Base-by-base conservation (phyloP, 37 sponge, comb jelly and placozoan species). In the Beroe ovata region DNA sequence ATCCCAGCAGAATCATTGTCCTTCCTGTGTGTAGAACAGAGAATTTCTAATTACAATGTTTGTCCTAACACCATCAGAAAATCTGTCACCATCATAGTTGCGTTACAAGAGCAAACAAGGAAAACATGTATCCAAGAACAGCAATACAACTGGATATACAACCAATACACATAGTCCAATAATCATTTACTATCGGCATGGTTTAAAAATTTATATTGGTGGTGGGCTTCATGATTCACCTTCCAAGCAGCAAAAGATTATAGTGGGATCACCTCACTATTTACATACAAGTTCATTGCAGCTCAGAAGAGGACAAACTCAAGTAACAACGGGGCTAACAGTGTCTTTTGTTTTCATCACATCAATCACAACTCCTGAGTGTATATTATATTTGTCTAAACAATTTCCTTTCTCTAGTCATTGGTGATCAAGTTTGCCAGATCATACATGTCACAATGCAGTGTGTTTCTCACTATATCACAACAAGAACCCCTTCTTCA, bases 401-500 rank as follows among this genome's bases (percentile, higher is more conserved):
- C 54, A 47, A 47, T 47, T 47, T 47, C 54, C 54, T 47, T 47
- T 47, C 54, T 47, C 54, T 47, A 47, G 54, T 47, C 54, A 47
- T 16, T 47, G 11, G 11, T 47, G 54, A 47, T 47, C 54, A 11
- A 47, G 54, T 47, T 47, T 47, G 54, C 54, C 54, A 47, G 54
- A 47, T 47, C 54, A 47, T 47, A 47, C 54, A 47, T 47, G 54
- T 47, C 54, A 47, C 54, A 47, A n/a, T 47, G 11, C 54, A 47
- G 54, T 16, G 54, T 47, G 54, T 47, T 47, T 47, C 6, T 47
- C 11, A 16, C 11, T 11, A 19, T 66, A 39, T 77, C 84, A 77
- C 84, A 77, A 42, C 38, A 77, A 35, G 38, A 77, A 77, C 8
- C 84, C 84, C 38, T 77, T 77, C 84, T 77, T 77, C 84, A 77